These are phyloP conservation scores for Latrodectus geometricus DNA, from an alignment of 1,140 invertebrate species.

Conservation along the genomic window DNA sequence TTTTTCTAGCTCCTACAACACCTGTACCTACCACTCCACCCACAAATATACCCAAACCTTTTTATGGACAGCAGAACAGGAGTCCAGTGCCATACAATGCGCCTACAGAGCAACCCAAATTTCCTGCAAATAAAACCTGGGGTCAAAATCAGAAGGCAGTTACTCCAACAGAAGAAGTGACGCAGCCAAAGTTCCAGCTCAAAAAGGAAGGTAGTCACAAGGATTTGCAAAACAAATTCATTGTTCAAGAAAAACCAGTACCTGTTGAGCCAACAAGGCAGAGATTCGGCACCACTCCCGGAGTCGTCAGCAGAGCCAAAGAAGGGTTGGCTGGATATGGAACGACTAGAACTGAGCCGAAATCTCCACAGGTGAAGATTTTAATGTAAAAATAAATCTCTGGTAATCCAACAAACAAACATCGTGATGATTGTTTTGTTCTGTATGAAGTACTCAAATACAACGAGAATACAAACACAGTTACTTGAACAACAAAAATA, in stretches of 20 bases:
- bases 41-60: conserved; percentile 15
- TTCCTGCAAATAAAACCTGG: conserved; percentile 9
- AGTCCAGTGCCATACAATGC: conserved; percentile 35
- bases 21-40: conserved; percentile 25
- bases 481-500: no score
- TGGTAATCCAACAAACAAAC: no score
- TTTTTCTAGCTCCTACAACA: neutral
- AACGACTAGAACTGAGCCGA: conserved; percentile 6
- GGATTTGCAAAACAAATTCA: conserved; percentile 5
- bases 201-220: conserved; percentile 45
- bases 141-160: conserved; percentile 23
- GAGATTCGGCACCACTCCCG: conserved; percentile 85
- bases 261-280: conserved; percentile 22
- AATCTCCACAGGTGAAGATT: conserved; percentile 43
- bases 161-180: neutral
- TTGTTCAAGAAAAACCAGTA: neutral
- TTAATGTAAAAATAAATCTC: neutral
- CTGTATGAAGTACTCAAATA: no score
- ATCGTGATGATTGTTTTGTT: no score
- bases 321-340: conserved; percentile 75
- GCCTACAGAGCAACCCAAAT: neutral
- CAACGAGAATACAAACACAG: no score
- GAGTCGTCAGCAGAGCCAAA: conserved; percentile 92
- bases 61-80: conserved; percentile 40
- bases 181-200: conserved; percentile 20